A percentile compares a stretch with the other conserved stretches of the same genome.
These are phyloP conservation scores for Merodon equestris DNA, from an alignment of 2,888 invertebrate genomes.

Conservation along the genomic window DNA sequence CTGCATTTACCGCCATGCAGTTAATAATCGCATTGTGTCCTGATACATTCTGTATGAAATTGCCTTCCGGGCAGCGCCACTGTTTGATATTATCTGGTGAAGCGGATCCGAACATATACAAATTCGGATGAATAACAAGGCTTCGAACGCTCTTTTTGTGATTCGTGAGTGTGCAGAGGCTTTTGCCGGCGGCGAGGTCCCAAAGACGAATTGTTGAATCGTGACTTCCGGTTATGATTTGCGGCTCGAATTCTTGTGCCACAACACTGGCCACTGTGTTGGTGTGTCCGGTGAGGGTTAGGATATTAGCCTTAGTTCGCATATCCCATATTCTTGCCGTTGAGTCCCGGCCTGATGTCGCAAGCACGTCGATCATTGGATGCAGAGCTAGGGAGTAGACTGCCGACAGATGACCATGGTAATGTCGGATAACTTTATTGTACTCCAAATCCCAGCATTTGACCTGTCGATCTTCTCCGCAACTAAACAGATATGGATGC, in stretches of 20 bases:
- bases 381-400: slow-evolving; percentile 96
- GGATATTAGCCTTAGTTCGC: slow-evolving; percentile 98
- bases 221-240: slow-evolving; percentile 95
- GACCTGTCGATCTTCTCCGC: slow-evolving; percentile 99
- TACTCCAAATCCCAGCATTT: slow-evolving; percentile 99
- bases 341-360: slow-evolving; percentile 96
- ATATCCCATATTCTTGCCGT: slow-evolving; percentile 99
- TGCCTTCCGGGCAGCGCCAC: slow-evolving; percentile 99
- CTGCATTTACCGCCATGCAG: slow-evolving; percentile 95
- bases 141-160: slow-evolving; percentile 97
- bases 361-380: slow-evolving; percentile 95
- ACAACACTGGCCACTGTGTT: slow-evolving; percentile 98
- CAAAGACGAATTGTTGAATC: slow-evolving; percentile 98
- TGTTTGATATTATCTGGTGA: slow-evolving; percentile 99
- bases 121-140: slow-evolving; percentile 86
- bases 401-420: slow-evolving; percentile 98
- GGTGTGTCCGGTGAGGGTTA: slow-evolving; percentile 96
- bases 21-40: slow-evolving; percentile 99
- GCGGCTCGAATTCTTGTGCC: slow-evolving; percentile 96
- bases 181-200: slow-evolving; percentile 98
- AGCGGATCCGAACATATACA: slow-evolving; percentile 97
- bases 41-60: slow-evolving; percentile 96
- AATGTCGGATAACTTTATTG: slow-evolving; percentile 98
- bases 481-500: slow-evolving; percentile 99
- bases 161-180: slow-evolving; percentile 96